phyloP scores from a whole-genome alignment of 2,113 vertebrate species.

The Macrotis lagotis region DNA sequence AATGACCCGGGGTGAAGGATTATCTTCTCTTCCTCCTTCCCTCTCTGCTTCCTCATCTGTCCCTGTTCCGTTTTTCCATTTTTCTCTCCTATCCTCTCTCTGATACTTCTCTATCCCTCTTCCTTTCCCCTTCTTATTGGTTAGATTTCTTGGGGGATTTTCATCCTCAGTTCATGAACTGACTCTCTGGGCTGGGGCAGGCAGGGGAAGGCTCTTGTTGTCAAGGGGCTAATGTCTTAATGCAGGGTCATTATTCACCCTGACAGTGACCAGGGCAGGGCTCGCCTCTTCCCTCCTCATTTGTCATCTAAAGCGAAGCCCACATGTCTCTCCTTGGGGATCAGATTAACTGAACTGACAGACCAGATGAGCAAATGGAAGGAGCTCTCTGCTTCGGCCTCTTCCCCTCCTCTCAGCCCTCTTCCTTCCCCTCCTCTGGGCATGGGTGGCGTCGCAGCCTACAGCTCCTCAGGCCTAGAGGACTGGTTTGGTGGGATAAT shows the following conservation, averaged over 20 bases:
- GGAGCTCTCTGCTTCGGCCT: neutral
- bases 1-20: neutral
- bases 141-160: neutral
- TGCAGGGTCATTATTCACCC: constrained; percentile 82
- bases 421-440: neutral
- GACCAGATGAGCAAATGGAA: constrained; percentile 51
- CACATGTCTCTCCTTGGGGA: constrained; percentile 37
- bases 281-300: constrained; percentile 57
- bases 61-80: neutral
- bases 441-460: neutral
- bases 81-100: neutral
- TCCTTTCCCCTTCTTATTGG: neutral
- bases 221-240: constrained; percentile 84
- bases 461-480: neutral
- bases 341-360: constrained; percentile 69
- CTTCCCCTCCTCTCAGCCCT: neutral
- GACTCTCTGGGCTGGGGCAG: constrained; percentile 45
- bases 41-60: neutral
- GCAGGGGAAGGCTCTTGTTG: constrained; percentile 60
- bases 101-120: neutral
- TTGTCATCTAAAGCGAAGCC: constrained; percentile 76
- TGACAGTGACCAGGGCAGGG: constrained; percentile 59
- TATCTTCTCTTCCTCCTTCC: neutral
- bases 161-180: neutral
- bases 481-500: neutral